phyloP scores from a whole-genome alignment of 2,888 invertebrate species.

The Chalcis sispes region DNA sequence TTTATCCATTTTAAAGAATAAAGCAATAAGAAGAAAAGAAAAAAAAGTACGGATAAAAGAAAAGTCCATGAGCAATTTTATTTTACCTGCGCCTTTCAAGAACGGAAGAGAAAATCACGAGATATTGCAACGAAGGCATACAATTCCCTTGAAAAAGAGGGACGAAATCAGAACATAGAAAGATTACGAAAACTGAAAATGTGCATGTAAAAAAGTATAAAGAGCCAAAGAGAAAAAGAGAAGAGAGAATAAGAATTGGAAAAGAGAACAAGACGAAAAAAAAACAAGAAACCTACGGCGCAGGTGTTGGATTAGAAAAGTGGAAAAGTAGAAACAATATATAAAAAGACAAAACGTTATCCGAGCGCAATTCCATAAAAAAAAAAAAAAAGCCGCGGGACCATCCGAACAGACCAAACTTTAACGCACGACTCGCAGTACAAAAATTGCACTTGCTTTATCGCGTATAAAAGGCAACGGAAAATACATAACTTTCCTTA shows the following conservation, averaged over 20 bases:
- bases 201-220: background rate
- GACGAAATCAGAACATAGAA: constrained; percentile 7
- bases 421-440: background rate
- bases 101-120: constrained; percentile 17
- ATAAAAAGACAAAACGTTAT: background rate
- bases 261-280: constrained; percentile 11
- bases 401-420: constrained; percentile 17
- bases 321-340: background rate
- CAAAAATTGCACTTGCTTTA: constrained; percentile 16
- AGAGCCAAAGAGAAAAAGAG: background rate
- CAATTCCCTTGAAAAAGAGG: background rate
- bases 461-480: constrained; percentile 20
- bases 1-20: constrained; percentile 20
- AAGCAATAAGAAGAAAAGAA: too few species aligned
- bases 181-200: constrained; percentile 38
- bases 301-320: constrained; percentile 32
- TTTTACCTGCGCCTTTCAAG: constrained; percentile 14
- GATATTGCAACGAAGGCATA: constrained; percentile 5
- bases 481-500: constrained; percentile 51
- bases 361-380: background rate
- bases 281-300: too few species aligned
- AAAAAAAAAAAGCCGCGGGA: background rate
- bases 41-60: too few species aligned
- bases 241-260: background rate
- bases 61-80: background rate